Percentiles rank a stretch among this genome's conserved stretches.
phyloP scores from a whole-genome alignment of 2,113 vertebrate species.

The Romanogobio albipinnatus region DNA sequence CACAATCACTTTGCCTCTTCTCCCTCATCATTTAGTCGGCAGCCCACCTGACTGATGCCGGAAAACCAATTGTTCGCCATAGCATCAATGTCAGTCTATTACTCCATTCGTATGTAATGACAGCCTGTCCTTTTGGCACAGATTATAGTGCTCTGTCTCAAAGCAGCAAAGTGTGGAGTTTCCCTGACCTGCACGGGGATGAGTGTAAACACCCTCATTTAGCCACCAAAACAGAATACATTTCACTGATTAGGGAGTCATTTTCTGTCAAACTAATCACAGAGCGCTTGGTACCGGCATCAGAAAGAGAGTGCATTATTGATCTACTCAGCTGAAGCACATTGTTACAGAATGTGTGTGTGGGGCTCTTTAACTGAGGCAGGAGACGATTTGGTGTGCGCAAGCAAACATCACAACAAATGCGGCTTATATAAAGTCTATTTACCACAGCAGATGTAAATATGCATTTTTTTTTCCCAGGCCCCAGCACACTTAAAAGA shows the following conservation, averaged over 20 bases:
- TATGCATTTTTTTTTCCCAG: background rate
- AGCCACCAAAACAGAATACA: conserved; percentile 67
- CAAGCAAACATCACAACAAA: conserved; percentile 32
- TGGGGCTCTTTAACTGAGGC: conserved; percentile 16
- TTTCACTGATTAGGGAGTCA: conserved; percentile 66
- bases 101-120: conserved; percentile 76
- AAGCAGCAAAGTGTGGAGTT: conserved; percentile 74
- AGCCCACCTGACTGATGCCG: conserved; percentile 76
- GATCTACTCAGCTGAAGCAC: conserved; percentile 53
- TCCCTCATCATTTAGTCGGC: conserved; percentile 72
- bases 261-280: conserved; percentile 62
- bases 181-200: conserved; percentile 67
- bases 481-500: conserved; percentile 11
- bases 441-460: conserved; percentile 26
- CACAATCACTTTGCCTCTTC: conserved; percentile 64
- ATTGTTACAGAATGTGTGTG: conserved; percentile 38
- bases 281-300: conserved; percentile 51
- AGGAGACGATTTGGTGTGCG: background rate
- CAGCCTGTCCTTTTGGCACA: conserved; percentile 72
- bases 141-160: conserved; percentile 76
- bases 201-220: conserved; percentile 72
- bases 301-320: conserved; percentile 66
- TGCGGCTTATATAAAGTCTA: conserved; percentile 24
- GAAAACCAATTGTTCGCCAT: conserved; percentile 81
- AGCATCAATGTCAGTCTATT: conserved; percentile 81